These are phyloP conservation scores for Haliaeetus leucogaster DNA, from an alignment of 2,113 vertebrate species.

Conservation along the genomic window DNA sequence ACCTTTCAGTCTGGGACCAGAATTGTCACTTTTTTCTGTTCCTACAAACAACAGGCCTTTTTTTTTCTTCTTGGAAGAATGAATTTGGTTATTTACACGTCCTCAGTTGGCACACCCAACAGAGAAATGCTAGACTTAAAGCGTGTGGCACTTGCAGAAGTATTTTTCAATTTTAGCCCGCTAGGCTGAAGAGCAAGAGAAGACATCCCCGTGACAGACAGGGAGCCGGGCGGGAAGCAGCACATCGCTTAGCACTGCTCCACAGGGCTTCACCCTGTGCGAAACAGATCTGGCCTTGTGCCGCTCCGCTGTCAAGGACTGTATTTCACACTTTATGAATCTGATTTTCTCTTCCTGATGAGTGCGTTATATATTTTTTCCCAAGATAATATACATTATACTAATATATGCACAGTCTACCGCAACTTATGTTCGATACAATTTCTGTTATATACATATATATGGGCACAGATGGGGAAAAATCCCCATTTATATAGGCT, in stretches of 20 bases:
- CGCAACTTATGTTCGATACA: fast-evolving
- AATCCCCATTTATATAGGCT: background rate
- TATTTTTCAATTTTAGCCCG: background rate
- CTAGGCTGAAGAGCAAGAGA: background rate
- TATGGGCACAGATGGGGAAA: background rate
- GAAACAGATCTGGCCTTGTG: background rate
- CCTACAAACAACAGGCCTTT: background rate
- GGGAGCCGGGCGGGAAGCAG: background rate
- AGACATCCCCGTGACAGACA: background rate
- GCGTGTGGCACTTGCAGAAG: background rate
- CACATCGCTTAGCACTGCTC: slow-evolving; percentile 18
- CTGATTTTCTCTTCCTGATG: background rate
- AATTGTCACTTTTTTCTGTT: background rate
- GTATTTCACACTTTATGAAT: background rate
- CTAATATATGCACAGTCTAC: background rate
- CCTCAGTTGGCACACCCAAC: background rate
- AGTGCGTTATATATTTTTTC: background rate
- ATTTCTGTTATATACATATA: background rate
- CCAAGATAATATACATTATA: background rate
- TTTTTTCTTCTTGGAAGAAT: background rate
- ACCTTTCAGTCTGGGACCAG: background rate
- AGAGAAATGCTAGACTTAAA: background rate
- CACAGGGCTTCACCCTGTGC: background rate
- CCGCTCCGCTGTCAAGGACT: background rate
- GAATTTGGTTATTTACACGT: background rate